Percentiles rank a stretch among this genome's conserved stretches.
phyloP scores from a whole-genome alignment of 2,888 invertebrate genomes.

The Zhengitettix transpicula region DNA sequence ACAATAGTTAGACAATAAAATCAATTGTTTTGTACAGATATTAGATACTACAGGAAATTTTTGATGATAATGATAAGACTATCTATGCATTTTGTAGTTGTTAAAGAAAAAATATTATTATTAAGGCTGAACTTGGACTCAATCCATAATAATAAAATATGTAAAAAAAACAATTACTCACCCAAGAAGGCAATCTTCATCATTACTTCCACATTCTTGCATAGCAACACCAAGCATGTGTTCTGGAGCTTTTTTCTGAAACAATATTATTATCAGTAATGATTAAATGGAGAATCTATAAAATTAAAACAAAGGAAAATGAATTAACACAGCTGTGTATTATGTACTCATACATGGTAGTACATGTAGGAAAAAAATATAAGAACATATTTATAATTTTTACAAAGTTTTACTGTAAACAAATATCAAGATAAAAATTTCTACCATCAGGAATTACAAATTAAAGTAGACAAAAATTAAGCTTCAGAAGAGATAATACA shows the following conservation, averaged over 20 bases:
- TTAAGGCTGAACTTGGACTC: too few relatives aligned
- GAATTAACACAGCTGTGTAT: neutral
- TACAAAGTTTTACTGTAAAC: neutral
- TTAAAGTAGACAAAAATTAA: too few relatives aligned
- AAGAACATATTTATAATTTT: neutral
- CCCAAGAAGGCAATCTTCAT: constrained; percentile 45
- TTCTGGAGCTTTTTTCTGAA: constrained; percentile 73
- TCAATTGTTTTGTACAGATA: too few relatives aligned
- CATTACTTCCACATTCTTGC: constrained; percentile 46
- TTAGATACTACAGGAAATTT: too few relatives aligned
- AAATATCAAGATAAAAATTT: neutral
- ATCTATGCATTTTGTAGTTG: too few relatives aligned
- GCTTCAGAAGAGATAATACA: neutral
- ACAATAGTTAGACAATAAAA: too few relatives aligned
- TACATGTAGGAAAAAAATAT: neutral
- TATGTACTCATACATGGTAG: neutral
- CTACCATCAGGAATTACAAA: neutral
- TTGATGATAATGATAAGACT: too few relatives aligned
- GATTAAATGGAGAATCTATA: neutral
- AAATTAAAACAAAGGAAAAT: neutral
- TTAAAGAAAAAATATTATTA: too few relatives aligned
- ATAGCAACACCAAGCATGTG: constrained; percentile 60
- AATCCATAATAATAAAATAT: too few relatives aligned
- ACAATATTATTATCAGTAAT: constrained; percentile 5
- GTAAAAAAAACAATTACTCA: constrained; percentile 15